Base-by-base conservation (phyloP, 2,888 invertebrate genomes). In the Ophion slaviceki region DNA sequence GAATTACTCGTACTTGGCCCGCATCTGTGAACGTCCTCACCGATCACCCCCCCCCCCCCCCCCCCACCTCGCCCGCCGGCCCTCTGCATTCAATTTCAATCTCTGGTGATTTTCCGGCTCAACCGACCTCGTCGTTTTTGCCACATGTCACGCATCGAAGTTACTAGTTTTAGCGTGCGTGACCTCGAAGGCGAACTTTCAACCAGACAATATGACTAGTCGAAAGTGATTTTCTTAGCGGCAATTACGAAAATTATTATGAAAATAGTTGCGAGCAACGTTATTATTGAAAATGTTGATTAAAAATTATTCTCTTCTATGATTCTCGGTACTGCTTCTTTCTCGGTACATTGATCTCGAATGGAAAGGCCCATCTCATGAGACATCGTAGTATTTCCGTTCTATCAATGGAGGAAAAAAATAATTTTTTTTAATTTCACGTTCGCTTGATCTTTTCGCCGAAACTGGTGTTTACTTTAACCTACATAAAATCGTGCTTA, bases 1-100 rank as follows among this genome's bases (percentile, higher is more conserved):
- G 76, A 85, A 80, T 85, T 80, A 82, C 75, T 71, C 62, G 85
- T 85, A 76, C 82, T 82, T 85, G 85, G 82, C 85, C 85, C 82
- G 85, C 85, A 85, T 85, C 75, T 66, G 40, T 14, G 20, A 78
- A 70, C 75, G 85, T 78, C 85, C 85, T 85, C 82, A 78, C 57
- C 57, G 28, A 78, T 45, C 57, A 70, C 74, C 62, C 70, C 45
- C 7, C 10, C 47, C 61, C 6, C 53, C 32, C 66, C 24, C 62
- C 81, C 59, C 70, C 40, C 36, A 59, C 78, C 57, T 28, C 53
- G 17, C 66, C 47, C 67, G 17, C 14, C 61, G 4, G 40, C 77
- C 47, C 61, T 45, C 77, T 61, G 32, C 57, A 79, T 79, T 70
- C 57, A 75, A 61, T 77, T 74, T 66, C 57, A 79, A 81, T 85